Evolutionary conservation across 2,113 vertebrate species (phyloP).

Genomic region (Microcebus ravelobensis): DNA sequence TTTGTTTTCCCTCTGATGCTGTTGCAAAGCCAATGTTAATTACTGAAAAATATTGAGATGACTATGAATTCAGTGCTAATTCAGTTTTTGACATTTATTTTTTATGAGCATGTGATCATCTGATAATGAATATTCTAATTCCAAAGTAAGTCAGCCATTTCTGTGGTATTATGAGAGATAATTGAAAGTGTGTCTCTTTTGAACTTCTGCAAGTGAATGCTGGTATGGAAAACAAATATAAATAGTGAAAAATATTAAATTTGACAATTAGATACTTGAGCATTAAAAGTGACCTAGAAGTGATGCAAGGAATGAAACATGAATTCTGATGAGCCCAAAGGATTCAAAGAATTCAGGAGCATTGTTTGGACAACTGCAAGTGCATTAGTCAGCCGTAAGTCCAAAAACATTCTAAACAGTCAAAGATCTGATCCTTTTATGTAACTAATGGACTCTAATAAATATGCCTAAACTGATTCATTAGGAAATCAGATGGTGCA

Average conservation of each 20-base stretch:
- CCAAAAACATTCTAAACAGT: background rate
- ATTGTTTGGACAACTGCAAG: background rate
- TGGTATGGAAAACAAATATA: background rate
- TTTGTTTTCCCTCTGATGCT: background rate
- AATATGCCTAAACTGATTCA: background rate
- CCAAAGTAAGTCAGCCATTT: background rate
- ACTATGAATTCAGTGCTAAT: background rate
- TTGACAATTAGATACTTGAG: background rate
- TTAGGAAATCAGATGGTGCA: background rate
- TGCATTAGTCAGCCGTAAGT: background rate
- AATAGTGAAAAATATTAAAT: background rate
- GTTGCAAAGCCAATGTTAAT: background rate
- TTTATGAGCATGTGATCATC: background rate
- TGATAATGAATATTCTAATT: conserved; percentile 21
- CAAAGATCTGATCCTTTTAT: background rate
- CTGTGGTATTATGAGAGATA: background rate
- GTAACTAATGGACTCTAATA: background rate
- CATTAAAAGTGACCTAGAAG: background rate
- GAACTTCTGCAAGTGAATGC: background rate
- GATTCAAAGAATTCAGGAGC: background rate
- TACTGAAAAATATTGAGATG: background rate
- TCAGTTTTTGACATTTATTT: conserved; percentile 14
- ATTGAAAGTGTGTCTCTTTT: background rate
- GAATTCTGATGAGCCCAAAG: background rate
- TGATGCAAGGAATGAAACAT: background rate